Evolutionary conservation across 1,140 invertebrate species (phyloP).

Genomic region (Eriosoma lanigerum): DNA sequence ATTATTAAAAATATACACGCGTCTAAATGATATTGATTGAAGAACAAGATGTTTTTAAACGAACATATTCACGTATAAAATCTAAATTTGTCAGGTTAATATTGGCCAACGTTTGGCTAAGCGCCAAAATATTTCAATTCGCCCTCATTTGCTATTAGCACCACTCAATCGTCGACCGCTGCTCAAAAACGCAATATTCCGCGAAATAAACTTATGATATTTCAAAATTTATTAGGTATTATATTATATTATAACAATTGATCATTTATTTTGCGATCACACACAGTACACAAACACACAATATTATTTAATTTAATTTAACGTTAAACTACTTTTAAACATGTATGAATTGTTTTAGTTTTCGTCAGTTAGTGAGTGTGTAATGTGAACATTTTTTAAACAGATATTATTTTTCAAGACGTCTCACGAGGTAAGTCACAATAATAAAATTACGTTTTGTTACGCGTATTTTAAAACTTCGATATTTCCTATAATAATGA

Average conservation of each 20-base stretch:
- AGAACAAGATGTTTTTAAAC: constrained; percentile 23
- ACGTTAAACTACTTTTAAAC: constrained; percentile 17
- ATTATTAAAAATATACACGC: no score
- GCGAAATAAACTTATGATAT: constrained; percentile 43
- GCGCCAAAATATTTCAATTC: constrained; percentile 46
- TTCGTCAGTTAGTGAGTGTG: constrained; percentile 27
- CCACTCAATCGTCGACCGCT: constrained; percentile 50
- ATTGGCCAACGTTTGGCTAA: constrained; percentile 24
- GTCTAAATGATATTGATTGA: constrained; percentile 38
- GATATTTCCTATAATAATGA: neutral
- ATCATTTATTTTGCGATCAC: constrained; percentile 2
- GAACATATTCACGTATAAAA: constrained; percentile 48
- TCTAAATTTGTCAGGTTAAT: constrained; percentile 52
- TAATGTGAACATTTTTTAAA: constrained; percentile 39
- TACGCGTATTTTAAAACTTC: neutral
- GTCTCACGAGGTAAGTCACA: constrained; percentile 24
- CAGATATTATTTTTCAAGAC: neutral
- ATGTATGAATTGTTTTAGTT: constrained; percentile 27
- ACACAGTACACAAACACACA: neutral
- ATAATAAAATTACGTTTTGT: neutral
- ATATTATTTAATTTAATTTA: neutral
- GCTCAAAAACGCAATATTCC: constrained; percentile 51
- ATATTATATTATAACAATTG: neutral
- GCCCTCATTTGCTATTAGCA: constrained; percentile 48
- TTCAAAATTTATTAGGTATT: constrained; percentile 39